phyloP scores from a whole-genome alignment of 2,113 vertebrate genomes.

The Pelvicachromis taeniatus region DNA sequence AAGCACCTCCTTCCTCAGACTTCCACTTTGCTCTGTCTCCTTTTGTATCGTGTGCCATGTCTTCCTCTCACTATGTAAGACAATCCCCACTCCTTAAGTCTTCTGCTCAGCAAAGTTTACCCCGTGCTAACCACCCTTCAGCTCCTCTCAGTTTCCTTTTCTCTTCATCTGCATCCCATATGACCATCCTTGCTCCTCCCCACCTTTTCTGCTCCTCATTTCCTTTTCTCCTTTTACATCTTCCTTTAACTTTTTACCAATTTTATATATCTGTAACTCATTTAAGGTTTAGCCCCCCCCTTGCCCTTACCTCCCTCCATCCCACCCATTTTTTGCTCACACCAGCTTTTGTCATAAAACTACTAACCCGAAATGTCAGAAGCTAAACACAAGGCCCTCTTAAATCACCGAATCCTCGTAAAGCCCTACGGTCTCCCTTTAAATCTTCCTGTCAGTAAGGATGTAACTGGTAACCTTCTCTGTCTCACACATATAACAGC shows the following conservation, averaged over 20 bases:
- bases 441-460: constrained; percentile 26
- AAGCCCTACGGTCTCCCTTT: constrained; percentile 3
- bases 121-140: not conserved
- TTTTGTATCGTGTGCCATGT: not conserved
- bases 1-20: constrained; percentile 1
- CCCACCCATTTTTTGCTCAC: not conserved
- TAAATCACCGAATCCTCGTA: constrained; percentile 6
- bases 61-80: not conserved
- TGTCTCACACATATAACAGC: not conserved
- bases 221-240: not conserved
- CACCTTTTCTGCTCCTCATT: not conserved
- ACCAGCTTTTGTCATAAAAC: constrained; percentile 29
- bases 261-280: not conserved
- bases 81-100: not conserved
- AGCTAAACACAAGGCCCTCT: not conserved
- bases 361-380: constrained; percentile 18
- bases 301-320: not conserved
- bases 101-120: not conserved
- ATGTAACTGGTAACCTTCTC: constrained; percentile 13
- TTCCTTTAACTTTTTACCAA: not conserved
- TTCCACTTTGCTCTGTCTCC: not conserved
- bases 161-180: not conserved
- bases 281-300: not conserved
- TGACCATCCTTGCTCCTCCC: not conserved
- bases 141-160: not conserved